Percentiles rank a stretch among this genome's conserved stretches.
These are phyloP conservation scores for Leptodactylus fallax DNA, from an alignment of 2,797 vertebrate genomes.

Conservation along the genomic window DNA sequence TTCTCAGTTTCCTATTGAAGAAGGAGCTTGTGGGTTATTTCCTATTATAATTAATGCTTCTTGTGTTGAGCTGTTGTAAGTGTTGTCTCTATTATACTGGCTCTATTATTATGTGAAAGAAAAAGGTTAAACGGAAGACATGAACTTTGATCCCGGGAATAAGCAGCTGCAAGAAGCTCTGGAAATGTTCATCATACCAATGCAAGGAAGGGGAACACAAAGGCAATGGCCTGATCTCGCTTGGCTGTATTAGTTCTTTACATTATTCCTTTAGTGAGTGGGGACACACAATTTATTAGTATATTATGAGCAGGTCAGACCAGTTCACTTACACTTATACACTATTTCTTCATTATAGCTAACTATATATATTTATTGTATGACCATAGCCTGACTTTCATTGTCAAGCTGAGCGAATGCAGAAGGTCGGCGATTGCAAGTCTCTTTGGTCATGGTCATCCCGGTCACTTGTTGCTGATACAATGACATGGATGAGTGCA, in stretches of 20 bases:
- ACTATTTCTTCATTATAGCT: neutral
- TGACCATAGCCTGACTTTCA: neutral
- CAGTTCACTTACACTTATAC: neutral
- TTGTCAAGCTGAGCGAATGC: too few relatives aligned
- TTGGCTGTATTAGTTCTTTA: neutral
- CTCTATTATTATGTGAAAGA: constrained; percentile 44
- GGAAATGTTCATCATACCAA: constrained; percentile 8
- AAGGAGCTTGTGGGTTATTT: constrained; percentile 12
- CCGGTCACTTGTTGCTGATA: neutral
- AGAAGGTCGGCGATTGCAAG: neutral
- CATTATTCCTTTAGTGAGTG: constrained; percentile 30
- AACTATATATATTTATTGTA: neutral
- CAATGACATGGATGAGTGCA: neutral
- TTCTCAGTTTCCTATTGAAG: neutral
- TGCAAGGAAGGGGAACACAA: neutral
- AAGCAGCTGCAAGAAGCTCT: constrained; percentile 27
- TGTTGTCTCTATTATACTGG: constrained; percentile 14
- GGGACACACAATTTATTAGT: constrained; percentile 37
- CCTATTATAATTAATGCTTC: constrained; percentile 48
- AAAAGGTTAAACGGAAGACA: constrained; percentile 41
- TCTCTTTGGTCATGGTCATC: neutral
- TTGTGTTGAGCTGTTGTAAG: constrained; percentile 43
- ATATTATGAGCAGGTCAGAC: constrained; percentile 32
- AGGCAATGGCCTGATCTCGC: neutral
- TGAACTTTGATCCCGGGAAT: constrained; percentile 36